These are phyloP conservation scores for Lymantria dispar DNA, from an alignment of 2,888 invertebrate genomes.

Conservation along the genomic window DNA sequence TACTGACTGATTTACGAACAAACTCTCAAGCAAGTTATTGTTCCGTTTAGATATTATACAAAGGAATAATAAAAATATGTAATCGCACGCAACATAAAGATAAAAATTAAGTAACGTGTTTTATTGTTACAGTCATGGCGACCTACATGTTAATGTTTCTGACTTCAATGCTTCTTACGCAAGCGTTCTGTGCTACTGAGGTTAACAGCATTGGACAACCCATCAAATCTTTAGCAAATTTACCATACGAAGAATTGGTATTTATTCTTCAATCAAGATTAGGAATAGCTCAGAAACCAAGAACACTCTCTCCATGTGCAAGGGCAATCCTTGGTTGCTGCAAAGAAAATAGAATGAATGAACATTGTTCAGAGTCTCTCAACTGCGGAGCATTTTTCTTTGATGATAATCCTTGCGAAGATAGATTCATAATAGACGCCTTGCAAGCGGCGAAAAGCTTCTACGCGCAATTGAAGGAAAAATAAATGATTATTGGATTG, in stretches of 20 bases:
- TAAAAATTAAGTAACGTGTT: not conserved
- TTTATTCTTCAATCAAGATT: conserved; percentile 50
- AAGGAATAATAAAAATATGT: not conserved
- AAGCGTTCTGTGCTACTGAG: conserved; percentile 44
- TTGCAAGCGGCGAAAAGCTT: conserved; percentile 67
- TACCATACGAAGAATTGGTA: conserved; percentile 58
- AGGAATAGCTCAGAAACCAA: conserved; percentile 39
- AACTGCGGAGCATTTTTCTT: conserved; percentile 89
- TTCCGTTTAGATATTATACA: not conserved
- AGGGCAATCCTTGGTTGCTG: conserved; percentile 91
- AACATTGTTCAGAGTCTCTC: conserved; percentile 87
- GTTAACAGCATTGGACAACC: conserved; percentile 45
- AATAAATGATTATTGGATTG: conserved; percentile 6
- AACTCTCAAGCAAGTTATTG: not conserved
- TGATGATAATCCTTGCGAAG: conserved; percentile 88
- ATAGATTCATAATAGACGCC: conserved; percentile 82
- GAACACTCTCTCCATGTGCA: conserved; percentile 83
- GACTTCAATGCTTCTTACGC: conserved; percentile 36
- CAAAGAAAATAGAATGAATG: conserved; percentile 64
- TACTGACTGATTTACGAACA: no score
- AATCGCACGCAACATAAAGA: not conserved
- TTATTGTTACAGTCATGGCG: conserved; percentile 51
- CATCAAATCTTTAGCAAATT: conserved; percentile 50
- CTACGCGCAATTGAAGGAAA: conserved; percentile 53
- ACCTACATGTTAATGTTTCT: conserved; percentile 28